A percentile compares a stretch with the other conserved stretches of the same genome.
phyloP scores from a whole-genome alignment of 2,113 vertebrate genomes.

The Micronycteris hirsuta region DNA sequence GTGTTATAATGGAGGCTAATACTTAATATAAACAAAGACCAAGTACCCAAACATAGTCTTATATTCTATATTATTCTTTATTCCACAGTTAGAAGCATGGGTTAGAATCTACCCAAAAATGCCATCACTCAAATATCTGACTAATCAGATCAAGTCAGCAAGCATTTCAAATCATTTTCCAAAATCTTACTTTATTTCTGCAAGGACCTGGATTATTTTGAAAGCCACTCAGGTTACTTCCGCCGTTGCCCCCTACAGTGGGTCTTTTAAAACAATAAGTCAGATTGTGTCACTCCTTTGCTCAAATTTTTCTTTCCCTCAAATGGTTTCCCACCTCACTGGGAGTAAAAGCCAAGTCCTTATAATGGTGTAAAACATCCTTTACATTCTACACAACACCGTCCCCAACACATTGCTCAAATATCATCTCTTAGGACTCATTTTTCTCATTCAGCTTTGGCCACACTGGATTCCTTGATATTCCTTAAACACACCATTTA shows the following conservation, averaged over 20 bases:
- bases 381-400: background rate
- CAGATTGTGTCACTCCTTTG: background rate
- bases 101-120: background rate
- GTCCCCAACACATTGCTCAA: background rate
- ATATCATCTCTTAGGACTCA: background rate
- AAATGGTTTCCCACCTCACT: background rate
- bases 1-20: background rate
- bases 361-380: background rate
- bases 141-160: background rate
- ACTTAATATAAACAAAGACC: slow-evolving; percentile 8
- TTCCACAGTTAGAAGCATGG: background rate
- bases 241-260: background rate
- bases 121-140: background rate
- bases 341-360: background rate
- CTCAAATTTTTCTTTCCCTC: slow-evolving; percentile 26
- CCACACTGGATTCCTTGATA: background rate
- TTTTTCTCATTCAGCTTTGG: background rate
- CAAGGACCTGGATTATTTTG: background rate
- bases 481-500: background rate
- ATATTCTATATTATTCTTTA: slow-evolving; percentile 1
- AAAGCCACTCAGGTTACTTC: background rate
- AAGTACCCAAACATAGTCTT: slow-evolving; percentile 6
- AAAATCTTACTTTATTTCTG: slow-evolving; percentile 20
- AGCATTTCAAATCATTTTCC: background rate
- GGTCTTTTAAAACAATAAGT: slow-evolving; percentile 8